These are phyloP conservation scores for Formica selysi DNA, from an alignment of 1,140 invertebrate species.

Conservation along the genomic window DNA sequence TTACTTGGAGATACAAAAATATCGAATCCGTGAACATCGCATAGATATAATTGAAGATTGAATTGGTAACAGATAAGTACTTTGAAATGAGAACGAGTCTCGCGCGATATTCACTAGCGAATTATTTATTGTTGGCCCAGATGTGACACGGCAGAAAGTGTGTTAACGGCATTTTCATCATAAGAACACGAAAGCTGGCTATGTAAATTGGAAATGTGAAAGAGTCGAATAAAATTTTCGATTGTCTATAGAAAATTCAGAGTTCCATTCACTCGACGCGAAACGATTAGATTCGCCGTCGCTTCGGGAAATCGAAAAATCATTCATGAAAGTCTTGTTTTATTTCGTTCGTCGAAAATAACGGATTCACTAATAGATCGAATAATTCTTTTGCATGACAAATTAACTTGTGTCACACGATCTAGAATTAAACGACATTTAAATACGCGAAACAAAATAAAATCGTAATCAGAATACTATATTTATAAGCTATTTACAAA, in stretches of 20 bases:
- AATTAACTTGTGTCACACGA: slow-evolving; percentile 6
- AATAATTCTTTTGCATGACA: background rate
- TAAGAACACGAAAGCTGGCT: slow-evolving; percentile 27
- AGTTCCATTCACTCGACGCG: slow-evolving; percentile 34
- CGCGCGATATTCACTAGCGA: slow-evolving; percentile 35
- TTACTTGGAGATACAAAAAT: background rate
- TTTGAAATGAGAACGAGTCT: slow-evolving; percentile 55
- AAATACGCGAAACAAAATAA: background rate
- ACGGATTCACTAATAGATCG: background rate
- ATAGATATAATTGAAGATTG: slow-evolving; percentile 35
- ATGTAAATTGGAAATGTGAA: slow-evolving; percentile 37
- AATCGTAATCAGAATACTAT: background rate
- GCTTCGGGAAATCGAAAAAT: slow-evolving; percentile 25
- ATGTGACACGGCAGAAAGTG: slow-evolving; percentile 40
- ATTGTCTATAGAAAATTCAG: slow-evolving; percentile 40
- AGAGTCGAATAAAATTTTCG: slow-evolving; percentile 33
- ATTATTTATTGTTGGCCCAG: slow-evolving; percentile 58
- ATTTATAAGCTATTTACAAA: background rate
- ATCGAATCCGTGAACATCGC: background rate
- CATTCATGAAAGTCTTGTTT: slow-evolving; percentile 38
- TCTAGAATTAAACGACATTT: slow-evolving; percentile 28
- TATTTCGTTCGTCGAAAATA: slow-evolving; percentile 6
- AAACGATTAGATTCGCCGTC: slow-evolving; percentile 22
- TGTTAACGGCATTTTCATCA: slow-evolving; percentile 57
- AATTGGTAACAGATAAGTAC: slow-evolving; percentile 42